Percentiles rank a stretch among this genome's conserved stretches.
These are phyloP conservation scores for Pediacus dermestoides DNA, from an alignment of 2,888 invertebrate genomes.

Conservation along the genomic window DNA sequence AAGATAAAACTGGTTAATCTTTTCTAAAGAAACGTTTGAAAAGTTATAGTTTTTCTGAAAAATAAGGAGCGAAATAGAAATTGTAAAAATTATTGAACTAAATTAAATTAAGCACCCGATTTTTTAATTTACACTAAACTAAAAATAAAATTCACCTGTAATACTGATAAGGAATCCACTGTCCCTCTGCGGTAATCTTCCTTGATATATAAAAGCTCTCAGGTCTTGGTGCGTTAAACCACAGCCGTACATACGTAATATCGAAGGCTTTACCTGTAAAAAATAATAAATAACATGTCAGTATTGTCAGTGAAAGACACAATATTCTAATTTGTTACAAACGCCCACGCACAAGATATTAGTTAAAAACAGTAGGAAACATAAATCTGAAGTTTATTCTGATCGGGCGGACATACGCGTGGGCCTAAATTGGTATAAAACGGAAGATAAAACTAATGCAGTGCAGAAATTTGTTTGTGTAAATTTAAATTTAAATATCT, in stretches of 20 bases:
- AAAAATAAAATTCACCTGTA: conserved; percentile 66
- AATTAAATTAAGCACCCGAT: no score
- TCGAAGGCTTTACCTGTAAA: conserved; percentile 90
- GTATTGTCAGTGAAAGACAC: no score
- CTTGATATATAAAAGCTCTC: conserved; percentile 97
- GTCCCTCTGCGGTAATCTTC: conserved; percentile 69
- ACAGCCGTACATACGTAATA: conserved; percentile 91
- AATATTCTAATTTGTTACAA: no score
- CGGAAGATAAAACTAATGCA: conserved; percentile 1
- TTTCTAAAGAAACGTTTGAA: no score
- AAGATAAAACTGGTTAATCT: no score
- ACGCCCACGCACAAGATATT: neutral
- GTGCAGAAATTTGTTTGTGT: no score
- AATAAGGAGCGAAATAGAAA: no score
- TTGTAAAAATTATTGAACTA: no score
- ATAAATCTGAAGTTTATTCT: conserved; percentile 20
- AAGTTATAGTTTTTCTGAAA: no score
- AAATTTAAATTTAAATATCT: no score
- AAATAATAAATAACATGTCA: conserved; percentile 21
- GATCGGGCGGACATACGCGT: conserved; percentile 16
- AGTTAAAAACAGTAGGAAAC: conserved; percentile 19
- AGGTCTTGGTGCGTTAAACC: conserved; percentile 93
- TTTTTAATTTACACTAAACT: no score
- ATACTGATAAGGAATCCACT: conserved; percentile 88
- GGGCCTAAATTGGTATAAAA: conserved; percentile 14